These are phyloP conservation scores for Cremastinae sp. DNA, from an alignment of 2,888 invertebrate genomes.

Conservation along the genomic window DNA sequence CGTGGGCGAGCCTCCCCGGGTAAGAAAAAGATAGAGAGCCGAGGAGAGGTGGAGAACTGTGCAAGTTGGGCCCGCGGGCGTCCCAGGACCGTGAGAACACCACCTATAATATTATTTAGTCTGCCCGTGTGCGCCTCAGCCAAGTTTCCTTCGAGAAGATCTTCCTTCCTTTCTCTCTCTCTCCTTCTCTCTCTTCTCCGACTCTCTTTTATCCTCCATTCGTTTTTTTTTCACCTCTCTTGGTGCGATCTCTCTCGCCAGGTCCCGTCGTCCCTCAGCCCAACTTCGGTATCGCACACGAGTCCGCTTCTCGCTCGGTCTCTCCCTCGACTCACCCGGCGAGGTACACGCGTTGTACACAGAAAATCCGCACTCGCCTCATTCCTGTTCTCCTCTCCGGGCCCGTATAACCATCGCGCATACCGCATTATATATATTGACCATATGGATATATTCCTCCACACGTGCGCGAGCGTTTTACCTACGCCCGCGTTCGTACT, in stretches of 20 bases:
- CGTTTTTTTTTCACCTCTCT: constrained; percentile 39
- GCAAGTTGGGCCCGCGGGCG: constrained; percentile 80
- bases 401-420: constrained; percentile 47
- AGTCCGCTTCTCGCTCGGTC: constrained; percentile 47
- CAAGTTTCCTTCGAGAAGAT: constrained; percentile 63
- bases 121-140: constrained; percentile 71
- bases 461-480: constrained; percentile 51
- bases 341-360: constrained; percentile 52
- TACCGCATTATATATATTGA: constrained; percentile 55
- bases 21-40: constrained; percentile 60
- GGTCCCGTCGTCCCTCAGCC: constrained; percentile 50
- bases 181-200: constrained; percentile 47
- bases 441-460: constrained; percentile 40
- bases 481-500: constrained; percentile 46
- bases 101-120: constrained; percentile 81
- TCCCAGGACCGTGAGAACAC: constrained; percentile 81
- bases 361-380: constrained; percentile 6
- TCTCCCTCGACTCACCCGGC: constrained; percentile 48
- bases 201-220: constrained; percentile 43
- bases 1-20: constrained; percentile 75
- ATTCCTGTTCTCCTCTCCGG: constrained; percentile 24
- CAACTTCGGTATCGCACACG: constrained; percentile 58
- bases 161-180: constrained; percentile 62
- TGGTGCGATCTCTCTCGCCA: constrained; percentile 49
- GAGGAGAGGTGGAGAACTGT: constrained; percentile 57